Conservation (phyloP, 1,140 invertebrate species). For the Cylas formicarius region DNA sequence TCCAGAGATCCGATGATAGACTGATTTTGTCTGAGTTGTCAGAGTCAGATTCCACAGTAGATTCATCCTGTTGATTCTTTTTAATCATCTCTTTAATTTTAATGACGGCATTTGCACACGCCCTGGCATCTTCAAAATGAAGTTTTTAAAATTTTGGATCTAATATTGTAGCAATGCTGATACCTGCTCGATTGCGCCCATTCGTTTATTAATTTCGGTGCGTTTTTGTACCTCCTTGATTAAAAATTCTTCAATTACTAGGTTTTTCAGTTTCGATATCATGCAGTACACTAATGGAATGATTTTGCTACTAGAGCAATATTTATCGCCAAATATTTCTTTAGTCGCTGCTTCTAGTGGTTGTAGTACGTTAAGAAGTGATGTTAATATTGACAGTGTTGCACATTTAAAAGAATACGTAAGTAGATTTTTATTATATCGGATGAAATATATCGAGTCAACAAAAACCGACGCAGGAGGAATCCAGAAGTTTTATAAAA, state of each 20-base stretch:
- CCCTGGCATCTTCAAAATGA: conserved; percentile 28
- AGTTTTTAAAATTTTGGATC: conserved; percentile 35
- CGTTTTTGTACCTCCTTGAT: conserved; percentile 24
- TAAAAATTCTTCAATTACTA: conserved; percentile 23
- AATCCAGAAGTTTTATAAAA: too few relatives aligned
- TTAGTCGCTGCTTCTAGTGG: conserved; percentile 40
- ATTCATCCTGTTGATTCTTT: conserved; percentile 15
- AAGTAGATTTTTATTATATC: too few relatives aligned
- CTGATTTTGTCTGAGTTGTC: conserved; percentile 9
- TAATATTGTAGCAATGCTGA: conserved; percentile 34
- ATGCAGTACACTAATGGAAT: conserved; percentile 41
- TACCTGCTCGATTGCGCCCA: conserved; percentile 35
- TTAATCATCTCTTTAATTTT: conserved; percentile 25
- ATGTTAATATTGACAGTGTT: too few relatives aligned
- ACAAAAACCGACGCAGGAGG: too few relatives aligned
- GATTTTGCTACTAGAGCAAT: conserved; percentile 40
- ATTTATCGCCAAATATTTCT: conserved; percentile 42
- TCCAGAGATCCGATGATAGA: not conserved
- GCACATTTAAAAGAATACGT: too few relatives aligned
- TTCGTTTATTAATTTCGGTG: conserved; percentile 29
- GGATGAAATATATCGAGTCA: too few relatives aligned
- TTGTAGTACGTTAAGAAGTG: conserved; percentile 33
- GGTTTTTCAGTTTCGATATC: conserved; percentile 30
- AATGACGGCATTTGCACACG: conserved; percentile 18
- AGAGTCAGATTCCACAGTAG: conserved; percentile 13